Base-by-base conservation (phyloP, 1,140 invertebrate genomes). In the Lepidotrigona ventralis region DNA sequence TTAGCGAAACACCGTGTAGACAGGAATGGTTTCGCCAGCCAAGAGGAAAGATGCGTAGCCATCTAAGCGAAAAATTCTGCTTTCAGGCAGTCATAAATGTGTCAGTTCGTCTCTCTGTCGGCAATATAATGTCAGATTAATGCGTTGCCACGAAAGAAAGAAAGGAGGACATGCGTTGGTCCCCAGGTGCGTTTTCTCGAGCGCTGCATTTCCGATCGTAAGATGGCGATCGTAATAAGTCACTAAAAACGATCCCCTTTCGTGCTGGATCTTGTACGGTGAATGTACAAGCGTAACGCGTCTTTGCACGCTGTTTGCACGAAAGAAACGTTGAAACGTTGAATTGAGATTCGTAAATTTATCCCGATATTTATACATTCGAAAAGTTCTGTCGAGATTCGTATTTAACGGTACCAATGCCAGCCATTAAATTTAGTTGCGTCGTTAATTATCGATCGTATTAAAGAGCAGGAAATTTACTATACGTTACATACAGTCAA, bases 11-110 rank as follows among this genome's bases (percentile, higher is more conserved):
- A 72, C 9, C 39, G 9, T 12, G 70, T 72, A 53, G n/a, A 29
- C 4, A 14, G 15, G 21, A 53, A 51, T 53, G 9, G n/a, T 17
- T 53, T 29, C n/a, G 46, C 46, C 9, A 72, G 17, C 9, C 15
- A 53, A 14, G 14, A 29, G n/a, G 3, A 78, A 68, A 21, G 46
- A 54, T 54, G 51, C 63, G 51, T 53, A 78, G 19, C 39, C 21
- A 29, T 81, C 51, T 17, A 11, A 54, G 46, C 26, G 76, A 78
- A 68, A 78, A 78, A 78, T 78, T 53, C 26, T 68, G 76, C 76
- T 78, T 68, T 78, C 60, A 78, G 26, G 9, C 14, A 26, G 63
- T 54, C 63, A 54, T 78, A 78, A 68, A 68, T 54, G 76, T 68
- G 76, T 54, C 76, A n/a, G 76, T 68, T 68, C 51, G 76, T 68